A percentile compares a stretch with the other conserved stretches of the same genome.
Conservation (phyloP, 2,888 invertebrate species). For the Lochmaea capreae region DNA sequence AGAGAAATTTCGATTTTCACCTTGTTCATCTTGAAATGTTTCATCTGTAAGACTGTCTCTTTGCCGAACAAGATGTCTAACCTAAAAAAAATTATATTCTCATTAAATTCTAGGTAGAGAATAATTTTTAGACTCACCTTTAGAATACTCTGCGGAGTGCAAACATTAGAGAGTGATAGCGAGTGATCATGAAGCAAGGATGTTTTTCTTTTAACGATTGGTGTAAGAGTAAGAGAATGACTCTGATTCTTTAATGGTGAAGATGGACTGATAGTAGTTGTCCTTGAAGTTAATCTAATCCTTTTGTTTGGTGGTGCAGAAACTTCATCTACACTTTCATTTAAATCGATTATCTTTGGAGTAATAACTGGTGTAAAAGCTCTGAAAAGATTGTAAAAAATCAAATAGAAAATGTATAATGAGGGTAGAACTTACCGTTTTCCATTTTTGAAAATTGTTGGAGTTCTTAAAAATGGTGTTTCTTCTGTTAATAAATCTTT, state of each 20-base stretch:
- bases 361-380: slow-evolving; percentile 43
- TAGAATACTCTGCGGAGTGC: slow-evolving; percentile 75
- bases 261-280: slow-evolving; percentile 37
- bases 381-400: slow-evolving; percentile 18
- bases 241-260: slow-evolving; percentile 27
- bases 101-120: neutral
- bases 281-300: slow-evolving; percentile 53
- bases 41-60: slow-evolving; percentile 12
- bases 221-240: slow-evolving; percentile 68
- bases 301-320: slow-evolving; percentile 49
- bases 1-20: neutral
- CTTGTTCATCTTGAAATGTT: slow-evolving; percentile 22
- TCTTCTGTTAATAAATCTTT: slow-evolving; percentile 66
- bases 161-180: slow-evolving; percentile 41
- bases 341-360: slow-evolving; percentile 44
- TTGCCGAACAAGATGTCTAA: slow-evolving; percentile 29
- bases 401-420: neutral
- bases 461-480: slow-evolving; percentile 74
- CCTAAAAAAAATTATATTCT: slow-evolving; percentile 15
- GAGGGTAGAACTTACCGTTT: slow-evolving; percentile 45
- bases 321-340: slow-evolving; percentile 41
- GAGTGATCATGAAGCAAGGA: slow-evolving; percentile 45
- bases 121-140: slow-evolving; percentile 65
- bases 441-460: slow-evolving; percentile 60
- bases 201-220: slow-evolving; percentile 66